Percentiles rank a stretch among this genome's conserved stretches.
These are phyloP conservation scores for Chironex yamaguchii DNA, from an alignment of 30 jellyfish, hydroid and myxozoan genomes.

Conservation along the genomic window DNA sequence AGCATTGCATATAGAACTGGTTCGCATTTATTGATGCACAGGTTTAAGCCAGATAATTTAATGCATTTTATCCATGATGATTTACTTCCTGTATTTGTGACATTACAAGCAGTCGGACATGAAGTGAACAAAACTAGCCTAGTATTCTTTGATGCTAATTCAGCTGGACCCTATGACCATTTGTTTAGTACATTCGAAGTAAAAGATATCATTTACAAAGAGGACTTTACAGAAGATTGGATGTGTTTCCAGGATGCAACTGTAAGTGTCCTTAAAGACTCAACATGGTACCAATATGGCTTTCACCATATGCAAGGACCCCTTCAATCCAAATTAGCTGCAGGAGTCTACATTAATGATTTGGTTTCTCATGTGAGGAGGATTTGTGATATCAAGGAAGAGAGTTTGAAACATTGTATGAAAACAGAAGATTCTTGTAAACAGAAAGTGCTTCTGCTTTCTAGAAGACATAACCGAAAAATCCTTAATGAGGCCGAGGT, in stretches of 20 bases:
- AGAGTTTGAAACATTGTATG: neutral
- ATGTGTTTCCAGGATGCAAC: conserved; percentile 76
- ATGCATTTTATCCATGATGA: conserved; percentile 98
- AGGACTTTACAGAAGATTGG: conserved; percentile 37
- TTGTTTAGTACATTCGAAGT: conserved; percentile 30
- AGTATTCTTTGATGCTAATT: conserved; percentile 84
- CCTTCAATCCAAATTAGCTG: neutral
- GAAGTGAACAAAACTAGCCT: neutral
- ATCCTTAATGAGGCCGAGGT: conserved; percentile 77
- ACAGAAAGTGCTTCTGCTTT: conserved; percentile 53
- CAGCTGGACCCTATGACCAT: conserved; percentile 75
- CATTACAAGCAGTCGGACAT: conserved; percentile 20
- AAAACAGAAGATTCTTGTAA: no score
- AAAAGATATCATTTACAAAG: neutral
- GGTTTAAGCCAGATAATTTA: conserved; percentile 91
- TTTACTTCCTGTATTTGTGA: conserved; percentile 73
- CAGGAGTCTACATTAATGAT: neutral
- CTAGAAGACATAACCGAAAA: conserved; percentile 71
- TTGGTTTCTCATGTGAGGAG: neutral
- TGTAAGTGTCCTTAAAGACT: conserved; percentile 81
- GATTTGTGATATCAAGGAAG: neutral
- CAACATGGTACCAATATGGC: conserved; percentile 98
- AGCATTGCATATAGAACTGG: neutral
- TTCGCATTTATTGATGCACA: conserved; percentile 63
- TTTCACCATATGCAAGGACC: conserved; percentile 87